These are phyloP conservation scores for Drosophila tanythrix DNA, from an alignment of 2,888 invertebrate species.

Conservation along the genomic window DNA sequence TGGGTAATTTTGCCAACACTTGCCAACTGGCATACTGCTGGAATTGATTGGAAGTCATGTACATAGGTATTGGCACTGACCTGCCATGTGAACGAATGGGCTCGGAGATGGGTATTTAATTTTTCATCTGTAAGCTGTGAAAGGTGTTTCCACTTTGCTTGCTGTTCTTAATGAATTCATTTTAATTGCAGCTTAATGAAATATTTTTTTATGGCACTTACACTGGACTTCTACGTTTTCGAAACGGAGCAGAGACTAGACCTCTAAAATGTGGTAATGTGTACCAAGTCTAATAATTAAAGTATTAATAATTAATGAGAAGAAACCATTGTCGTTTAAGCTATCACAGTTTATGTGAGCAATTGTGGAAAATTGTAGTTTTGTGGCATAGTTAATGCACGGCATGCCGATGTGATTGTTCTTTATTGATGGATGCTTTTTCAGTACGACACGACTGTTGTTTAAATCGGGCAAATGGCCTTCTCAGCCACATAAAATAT, in stretches of 20 bases:
- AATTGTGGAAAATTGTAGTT: not conserved
- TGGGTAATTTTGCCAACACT: slow-evolving; percentile 38
- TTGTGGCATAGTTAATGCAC: slow-evolving; percentile 4
- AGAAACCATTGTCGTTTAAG: not conserved
- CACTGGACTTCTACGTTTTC: slow-evolving; percentile 10
- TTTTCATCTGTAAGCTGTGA: slow-evolving; percentile 33
- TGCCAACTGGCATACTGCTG: slow-evolving; percentile 1
- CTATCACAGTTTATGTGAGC: not conserved
- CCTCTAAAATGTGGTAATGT: not conserved
- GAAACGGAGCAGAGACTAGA: too few species aligned
- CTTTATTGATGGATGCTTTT: slow-evolving; percentile 42
- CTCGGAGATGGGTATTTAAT: slow-evolving; percentile 16
- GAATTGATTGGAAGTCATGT: slow-evolving; percentile 45
- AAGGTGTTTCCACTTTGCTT: slow-evolving; percentile 36
- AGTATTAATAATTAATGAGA: not conserved
- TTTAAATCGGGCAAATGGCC: slow-evolving; percentile 65
- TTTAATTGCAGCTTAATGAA: slow-evolving; percentile 62
- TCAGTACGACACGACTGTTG: slow-evolving; percentile 49
- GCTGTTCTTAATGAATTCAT: slow-evolving; percentile 41
- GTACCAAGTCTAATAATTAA: not conserved
- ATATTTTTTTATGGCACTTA: slow-evolving; percentile 61
- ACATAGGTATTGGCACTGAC: slow-evolving; percentile 26
- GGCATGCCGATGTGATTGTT: not conserved
- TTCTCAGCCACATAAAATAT: slow-evolving; percentile 64
- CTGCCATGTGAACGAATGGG: slow-evolving; percentile 20